These are phyloP conservation scores for Dryobota labecula DNA, from an alignment of 2,888 invertebrate genomes.

Conservation along the genomic window DNA sequence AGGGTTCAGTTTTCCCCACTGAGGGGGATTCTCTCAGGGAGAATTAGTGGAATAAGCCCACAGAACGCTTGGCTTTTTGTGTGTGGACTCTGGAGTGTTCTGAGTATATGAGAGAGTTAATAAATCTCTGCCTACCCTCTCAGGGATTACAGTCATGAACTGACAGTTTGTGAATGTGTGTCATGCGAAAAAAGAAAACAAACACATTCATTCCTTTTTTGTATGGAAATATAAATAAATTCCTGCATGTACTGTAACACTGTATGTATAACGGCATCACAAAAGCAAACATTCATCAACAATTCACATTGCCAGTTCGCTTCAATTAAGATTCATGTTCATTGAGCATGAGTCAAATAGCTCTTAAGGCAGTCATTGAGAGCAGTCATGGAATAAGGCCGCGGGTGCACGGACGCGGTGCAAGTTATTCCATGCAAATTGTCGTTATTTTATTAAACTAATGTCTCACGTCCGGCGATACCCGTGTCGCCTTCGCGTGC, in stretches of 20 bases:
- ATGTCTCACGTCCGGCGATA: constrained; percentile 81
- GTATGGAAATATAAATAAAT: constrained; percentile 49
- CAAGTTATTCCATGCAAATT: constrained; percentile 77
- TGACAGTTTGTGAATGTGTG: constrained; percentile 47
- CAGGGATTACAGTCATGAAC: constrained; percentile 32
- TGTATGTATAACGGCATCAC: constrained; percentile 59
- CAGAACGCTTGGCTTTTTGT: not conserved
- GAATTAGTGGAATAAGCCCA: too few species aligned
- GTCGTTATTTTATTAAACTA: constrained; percentile 85
- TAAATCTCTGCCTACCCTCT: constrained; percentile 38
- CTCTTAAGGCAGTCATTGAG: constrained; percentile 80
- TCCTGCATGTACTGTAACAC: constrained; percentile 31
- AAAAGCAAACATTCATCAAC: constrained; percentile 70
- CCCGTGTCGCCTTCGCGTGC: constrained; percentile 80
- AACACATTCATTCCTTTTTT: constrained; percentile 44
- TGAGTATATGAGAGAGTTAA: constrained; percentile 1
- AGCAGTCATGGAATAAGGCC: constrained; percentile 71
- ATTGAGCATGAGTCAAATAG: constrained; percentile 86
- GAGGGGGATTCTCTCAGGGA: too few species aligned
- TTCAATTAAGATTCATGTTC: constrained; percentile 87
- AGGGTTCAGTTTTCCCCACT: too few species aligned
- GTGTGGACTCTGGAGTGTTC: constrained; percentile 1
- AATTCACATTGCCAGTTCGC: constrained; percentile 76
- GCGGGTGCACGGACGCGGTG: constrained; percentile 55
- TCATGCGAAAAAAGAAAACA: constrained; percentile 49